Percentiles rank a stretch among this genome's conserved stretches.
Conservation (phyloP, 2,797 vertebrate species). For the Merluccius polli region DNA sequence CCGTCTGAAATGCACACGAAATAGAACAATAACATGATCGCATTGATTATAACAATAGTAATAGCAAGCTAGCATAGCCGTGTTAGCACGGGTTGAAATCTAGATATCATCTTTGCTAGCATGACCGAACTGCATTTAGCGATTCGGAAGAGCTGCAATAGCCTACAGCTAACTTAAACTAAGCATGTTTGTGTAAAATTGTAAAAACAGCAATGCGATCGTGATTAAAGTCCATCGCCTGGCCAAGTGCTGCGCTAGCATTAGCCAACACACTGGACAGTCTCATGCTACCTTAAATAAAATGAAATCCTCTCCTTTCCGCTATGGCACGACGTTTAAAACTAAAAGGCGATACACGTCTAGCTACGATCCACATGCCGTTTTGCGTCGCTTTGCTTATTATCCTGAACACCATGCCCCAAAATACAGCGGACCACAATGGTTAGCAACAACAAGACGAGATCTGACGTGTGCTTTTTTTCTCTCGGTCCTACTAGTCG, state of each 20-base stretch:
- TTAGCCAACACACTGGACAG: conserved; percentile 48
- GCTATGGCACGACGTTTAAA: conserved; percentile 82
- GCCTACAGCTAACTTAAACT: neutral
- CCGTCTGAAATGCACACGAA: neutral
- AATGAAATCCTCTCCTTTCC: conserved; percentile 77
- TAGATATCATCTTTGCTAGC: neutral
- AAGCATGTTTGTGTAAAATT: neutral
- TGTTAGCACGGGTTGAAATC: conserved; percentile 37
- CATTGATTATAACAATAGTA: conserved; percentile 8
- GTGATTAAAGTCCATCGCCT: neutral
- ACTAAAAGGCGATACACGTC: conserved; percentile 72
- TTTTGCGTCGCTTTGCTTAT: conserved; percentile 9
- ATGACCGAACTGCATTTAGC: neutral
- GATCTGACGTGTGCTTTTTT: conserved; percentile 66
- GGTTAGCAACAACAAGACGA: conserved; percentile 36
- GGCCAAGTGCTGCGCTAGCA: conserved; percentile 30
- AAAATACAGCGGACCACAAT: conserved; percentile 45
- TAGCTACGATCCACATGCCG: conserved; percentile 51
- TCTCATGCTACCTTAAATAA: conserved; percentile 85
- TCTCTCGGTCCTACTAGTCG: conserved; percentile 29
- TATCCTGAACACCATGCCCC: conserved; percentile 23
- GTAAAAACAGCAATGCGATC: neutral
- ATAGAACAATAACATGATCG: neutral
- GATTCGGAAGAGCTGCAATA: neutral
- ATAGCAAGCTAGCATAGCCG: conserved; percentile 56